phyloP scores from a whole-genome alignment of 92 coral and sea anemone species.

The Porites lobata region DNA sequence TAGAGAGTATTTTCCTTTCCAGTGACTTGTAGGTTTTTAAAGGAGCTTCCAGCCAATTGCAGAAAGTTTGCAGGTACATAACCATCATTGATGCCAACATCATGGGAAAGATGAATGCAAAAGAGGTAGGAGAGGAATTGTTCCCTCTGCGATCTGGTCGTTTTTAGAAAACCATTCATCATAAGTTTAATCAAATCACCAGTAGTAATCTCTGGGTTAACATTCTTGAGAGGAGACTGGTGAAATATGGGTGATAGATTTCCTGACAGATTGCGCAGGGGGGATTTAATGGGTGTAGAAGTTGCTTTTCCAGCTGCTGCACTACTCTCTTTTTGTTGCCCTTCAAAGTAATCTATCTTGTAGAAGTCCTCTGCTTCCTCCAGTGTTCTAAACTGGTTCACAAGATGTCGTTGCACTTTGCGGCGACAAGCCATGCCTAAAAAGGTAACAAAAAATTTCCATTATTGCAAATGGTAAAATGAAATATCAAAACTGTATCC shows the following conservation, averaged over 20 bases:
- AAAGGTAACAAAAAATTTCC: too few species aligned
- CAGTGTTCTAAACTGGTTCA: slow-evolving; percentile 1
- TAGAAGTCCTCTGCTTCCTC: slow-evolving; percentile 56
- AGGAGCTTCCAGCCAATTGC: not conserved
- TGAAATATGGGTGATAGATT: not conserved
- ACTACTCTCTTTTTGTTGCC: not conserved
- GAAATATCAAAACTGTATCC: too few species aligned
- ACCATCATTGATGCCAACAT: not conserved
- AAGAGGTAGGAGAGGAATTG: not conserved
- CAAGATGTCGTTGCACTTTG: not conserved
- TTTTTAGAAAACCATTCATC: not conserved
- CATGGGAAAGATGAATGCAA: not conserved
- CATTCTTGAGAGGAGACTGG: not conserved
- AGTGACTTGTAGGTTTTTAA: not conserved
- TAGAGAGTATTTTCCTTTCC: not conserved
- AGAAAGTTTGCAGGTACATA: not conserved
- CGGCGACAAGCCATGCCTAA: slow-evolving; percentile 33
- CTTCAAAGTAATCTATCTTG: slow-evolving; percentile 52
- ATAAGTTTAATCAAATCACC: not conserved
- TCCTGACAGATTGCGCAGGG: too few species aligned
- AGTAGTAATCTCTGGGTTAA: not conserved
- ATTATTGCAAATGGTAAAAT: too few species aligned
- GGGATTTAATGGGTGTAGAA: too few species aligned
- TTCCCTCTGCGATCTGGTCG: not conserved
- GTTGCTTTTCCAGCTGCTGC: too few species aligned